Percentiles rank a stretch among this genome's conserved stretches.
These are phyloP conservation scores for Epinotia bilunana DNA, from an alignment of 2,888 invertebrate genomes.

Conservation along the genomic window DNA sequence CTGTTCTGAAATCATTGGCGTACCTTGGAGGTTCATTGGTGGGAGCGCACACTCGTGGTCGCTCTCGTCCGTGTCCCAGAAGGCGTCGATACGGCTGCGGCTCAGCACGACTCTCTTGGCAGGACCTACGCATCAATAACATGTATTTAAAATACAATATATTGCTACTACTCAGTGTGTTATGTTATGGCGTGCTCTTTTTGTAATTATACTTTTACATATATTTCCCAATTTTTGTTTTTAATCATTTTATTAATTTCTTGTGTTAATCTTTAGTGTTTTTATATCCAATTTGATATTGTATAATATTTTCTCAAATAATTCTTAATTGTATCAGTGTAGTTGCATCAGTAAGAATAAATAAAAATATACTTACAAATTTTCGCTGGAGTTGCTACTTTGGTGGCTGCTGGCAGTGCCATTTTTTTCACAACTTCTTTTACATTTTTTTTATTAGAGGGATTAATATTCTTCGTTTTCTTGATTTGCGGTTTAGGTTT, in stretches of 20 bases:
- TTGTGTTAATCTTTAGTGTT: too few species aligned
- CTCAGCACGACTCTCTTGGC: slow-evolving; percentile 51
- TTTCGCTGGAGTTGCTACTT: slow-evolving; percentile 1
- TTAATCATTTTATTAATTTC: too few species aligned
- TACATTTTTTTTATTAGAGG: neutral
- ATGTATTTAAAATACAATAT: neutral
- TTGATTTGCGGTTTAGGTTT: slow-evolving; percentile 18
- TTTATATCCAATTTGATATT: neutral
- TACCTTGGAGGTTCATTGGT: slow-evolving; percentile 8
- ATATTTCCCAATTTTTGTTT: too few species aligned
- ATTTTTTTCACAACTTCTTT: slow-evolving; percentile 1
- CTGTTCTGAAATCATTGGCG: neutral
- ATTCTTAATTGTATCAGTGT: neutral
- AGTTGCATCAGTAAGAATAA: neutral
- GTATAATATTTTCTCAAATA: slow-evolving; percentile 11
- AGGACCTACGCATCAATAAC: neutral
- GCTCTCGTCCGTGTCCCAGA: slow-evolving; percentile 77
- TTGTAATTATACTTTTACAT: too few species aligned
- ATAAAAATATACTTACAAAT: slow-evolving; percentile 7
- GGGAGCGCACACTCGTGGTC: slow-evolving; percentile 50
- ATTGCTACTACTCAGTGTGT: neutral
- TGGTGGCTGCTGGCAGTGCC: neutral
- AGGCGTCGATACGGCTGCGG: slow-evolving; percentile 57
- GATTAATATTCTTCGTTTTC: neutral
- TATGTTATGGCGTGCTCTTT: too few species aligned